Evolutionary conservation across 2,113 vertebrate genomes (phyloP), one percentile per base, ranked within the genome.

Genomic region (Scalopus aquaticus): DNA sequence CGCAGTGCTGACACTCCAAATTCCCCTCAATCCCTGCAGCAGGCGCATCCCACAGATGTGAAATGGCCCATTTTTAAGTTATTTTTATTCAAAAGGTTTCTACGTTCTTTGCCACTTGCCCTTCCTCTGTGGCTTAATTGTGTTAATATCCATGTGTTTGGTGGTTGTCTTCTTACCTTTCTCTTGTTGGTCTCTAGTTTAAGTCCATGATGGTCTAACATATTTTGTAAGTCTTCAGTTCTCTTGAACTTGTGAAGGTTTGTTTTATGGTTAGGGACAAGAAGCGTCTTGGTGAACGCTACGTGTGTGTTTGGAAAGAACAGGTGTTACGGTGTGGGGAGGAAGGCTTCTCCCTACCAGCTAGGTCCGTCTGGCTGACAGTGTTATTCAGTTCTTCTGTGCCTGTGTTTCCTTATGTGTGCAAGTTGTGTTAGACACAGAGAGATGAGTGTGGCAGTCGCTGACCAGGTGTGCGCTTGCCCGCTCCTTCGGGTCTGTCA

Each of bases 281-380:
- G 11, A 20, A 22, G 28, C 6, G 1, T 39, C 39, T 42, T 42
- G 44, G 32, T 65, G 70, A 37, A 9, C 3, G 46, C 24, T 24
- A 9, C 12, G 9, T 0, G 1, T 2, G 5, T 37, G 28, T 11
- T 44, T 87, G 64, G 58, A n/a, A 44, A 85, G 9, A 17, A 32
- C 11, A 6, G 1, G 3, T 6, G 3, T 20, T 6, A 3, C 39
- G 3, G 2, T 24, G 0, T 32, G 11, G 19, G 22, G 42, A 2
- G 16, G 17, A 9, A 12, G 4, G 1, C 1, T 28, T 7, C 44
- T 28, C 37, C 32, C 19, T 11, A 15, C n/a, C 3, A 1, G 0
- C 37, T 35, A 39, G 2, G 44, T 15, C 2, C 44, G 2, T 9
- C 8, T 37, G 67, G 37, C 24, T 32, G 64, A n/a, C 3, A 35